These are phyloP conservation scores for Recurvirostra avosetta DNA, from an alignment of 2,113 vertebrate genomes.

Conservation along the genomic window DNA sequence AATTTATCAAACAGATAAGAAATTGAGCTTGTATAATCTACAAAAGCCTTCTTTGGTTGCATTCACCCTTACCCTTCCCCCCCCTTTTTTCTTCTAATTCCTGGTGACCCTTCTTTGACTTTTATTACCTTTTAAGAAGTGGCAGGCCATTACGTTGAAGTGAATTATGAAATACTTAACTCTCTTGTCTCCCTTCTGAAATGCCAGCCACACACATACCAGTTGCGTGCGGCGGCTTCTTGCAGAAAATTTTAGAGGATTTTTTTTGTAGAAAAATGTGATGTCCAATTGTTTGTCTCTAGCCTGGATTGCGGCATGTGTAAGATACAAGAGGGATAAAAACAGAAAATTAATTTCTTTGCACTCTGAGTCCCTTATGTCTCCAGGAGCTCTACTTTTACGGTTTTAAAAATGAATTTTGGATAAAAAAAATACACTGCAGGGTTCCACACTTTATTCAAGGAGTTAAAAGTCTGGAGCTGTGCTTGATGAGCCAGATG, in stretches of 20 bases:
- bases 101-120: slow-evolving; percentile 31
- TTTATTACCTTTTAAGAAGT: slow-evolving; percentile 46
- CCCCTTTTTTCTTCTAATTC: background rate
- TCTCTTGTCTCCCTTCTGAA: background rate
- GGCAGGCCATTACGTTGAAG: slow-evolving; percentile 14
- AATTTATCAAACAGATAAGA: background rate
- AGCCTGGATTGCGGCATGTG: background rate
- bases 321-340: background rate
- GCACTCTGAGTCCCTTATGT: background rate
- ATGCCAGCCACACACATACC: background rate
- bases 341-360: background rate
- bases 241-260: background rate
- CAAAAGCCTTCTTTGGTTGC: background rate
- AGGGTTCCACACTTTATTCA: slow-evolving; percentile 66
- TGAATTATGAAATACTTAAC: slow-evolving; percentile 54
- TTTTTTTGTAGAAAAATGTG: background rate
- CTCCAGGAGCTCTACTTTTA: background rate
- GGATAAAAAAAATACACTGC: background rate
- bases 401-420: slow-evolving; percentile 12
- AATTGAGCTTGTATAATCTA: background rate
- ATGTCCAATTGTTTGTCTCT: background rate
- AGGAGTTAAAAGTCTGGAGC: slow-evolving; percentile 80
- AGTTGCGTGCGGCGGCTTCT: fast-evolving
- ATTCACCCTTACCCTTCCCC: background rate
- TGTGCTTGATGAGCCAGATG: slow-evolving; percentile 78